Conservation (phyloP, 1,140 invertebrate genomes). For the Drosophila equinoxialis region DNA sequence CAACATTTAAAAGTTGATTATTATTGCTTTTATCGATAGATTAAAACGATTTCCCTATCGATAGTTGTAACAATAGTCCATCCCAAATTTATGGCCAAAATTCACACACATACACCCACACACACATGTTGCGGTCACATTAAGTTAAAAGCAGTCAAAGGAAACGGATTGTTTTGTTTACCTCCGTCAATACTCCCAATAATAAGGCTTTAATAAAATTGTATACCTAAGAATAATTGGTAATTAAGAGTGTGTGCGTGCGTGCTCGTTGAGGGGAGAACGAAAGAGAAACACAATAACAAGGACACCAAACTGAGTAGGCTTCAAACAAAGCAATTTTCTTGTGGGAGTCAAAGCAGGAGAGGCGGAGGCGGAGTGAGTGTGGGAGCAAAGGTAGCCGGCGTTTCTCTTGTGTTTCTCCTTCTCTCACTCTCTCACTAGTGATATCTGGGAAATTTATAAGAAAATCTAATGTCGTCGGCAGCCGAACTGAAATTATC, state of each 20-base stretch:
- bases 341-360: slow-evolving; percentile 16
- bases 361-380: slow-evolving; percentile 17
- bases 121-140: slow-evolving; percentile 12
- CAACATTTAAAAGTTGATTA: not conserved
- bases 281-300: slow-evolving; percentile 13
- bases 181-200: slow-evolving; percentile 16
- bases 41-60: not conserved
- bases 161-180: slow-evolving; percentile 24
- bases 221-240: not conserved
- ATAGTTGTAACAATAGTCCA: not conserved
- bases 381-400: slow-evolving; percentile 55
- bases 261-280: not conserved
- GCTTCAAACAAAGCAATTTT: slow-evolving; percentile 22
- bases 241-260: slow-evolving; percentile 17
- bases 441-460: slow-evolving; percentile 14
- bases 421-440: slow-evolving; percentile 40
- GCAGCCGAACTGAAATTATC: slow-evolving; percentile 85
- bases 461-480: slow-evolving; percentile 60
- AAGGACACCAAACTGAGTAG: slow-evolving; percentile 19
- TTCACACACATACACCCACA: slow-evolving; percentile 1
- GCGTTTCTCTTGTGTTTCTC: slow-evolving; percentile 46
- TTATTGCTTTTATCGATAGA: not conserved
- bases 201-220: slow-evolving; percentile 18
- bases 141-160: slow-evolving; percentile 16
- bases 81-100: not conserved